Evolutionary conservation across 1,140 invertebrate genomes (phyloP).

Genomic region (Pogonomyrmex californicus): DNA sequence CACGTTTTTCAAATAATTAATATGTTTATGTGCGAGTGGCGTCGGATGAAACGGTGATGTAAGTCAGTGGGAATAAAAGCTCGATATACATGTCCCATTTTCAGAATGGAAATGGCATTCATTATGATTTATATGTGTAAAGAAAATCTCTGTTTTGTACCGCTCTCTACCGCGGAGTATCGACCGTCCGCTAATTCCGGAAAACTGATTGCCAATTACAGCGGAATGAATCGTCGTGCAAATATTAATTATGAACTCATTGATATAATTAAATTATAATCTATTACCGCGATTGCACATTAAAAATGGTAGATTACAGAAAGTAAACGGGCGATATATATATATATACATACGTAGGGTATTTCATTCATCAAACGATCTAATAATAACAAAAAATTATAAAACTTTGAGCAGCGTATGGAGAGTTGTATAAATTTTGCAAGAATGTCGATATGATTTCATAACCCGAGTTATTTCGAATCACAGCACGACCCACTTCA

Average conservation of each 20-base stretch:
- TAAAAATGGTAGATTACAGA: constrained; percentile 30
- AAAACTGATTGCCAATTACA: constrained; percentile 60
- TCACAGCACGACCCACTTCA: not conserved
- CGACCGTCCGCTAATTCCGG: constrained; percentile 52
- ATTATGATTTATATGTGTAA: constrained; percentile 40
- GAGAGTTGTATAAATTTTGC: not conserved
- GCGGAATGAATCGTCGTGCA: constrained; percentile 43
- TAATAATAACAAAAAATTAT: constrained; percentile 1
- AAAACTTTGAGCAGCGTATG: not conserved
- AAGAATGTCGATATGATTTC: not conserved
- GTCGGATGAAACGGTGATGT: constrained; percentile 9
- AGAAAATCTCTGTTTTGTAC: constrained; percentile 52
- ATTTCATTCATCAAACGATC: not conserved
- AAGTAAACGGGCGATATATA: constrained; percentile 8
- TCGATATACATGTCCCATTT: constrained; percentile 23
- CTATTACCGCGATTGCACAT: constrained; percentile 18
- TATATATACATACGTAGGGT: too few species aligned
- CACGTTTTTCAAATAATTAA: constrained; percentile 55
- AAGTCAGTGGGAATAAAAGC: constrained; percentile 43
- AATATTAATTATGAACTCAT: constrained; percentile 59
- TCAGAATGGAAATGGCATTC: constrained; percentile 49
- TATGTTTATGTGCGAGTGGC: constrained; percentile 10
- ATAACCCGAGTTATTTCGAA: not conserved
- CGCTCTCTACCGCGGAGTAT: constrained; percentile 31
- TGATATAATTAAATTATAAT: constrained; percentile 62